A percentile compares a stretch with the other conserved stretches of the same genome.
Conservation (phyloP, 2,888 invertebrate species). For the Phyllotreta striolata region DNA sequence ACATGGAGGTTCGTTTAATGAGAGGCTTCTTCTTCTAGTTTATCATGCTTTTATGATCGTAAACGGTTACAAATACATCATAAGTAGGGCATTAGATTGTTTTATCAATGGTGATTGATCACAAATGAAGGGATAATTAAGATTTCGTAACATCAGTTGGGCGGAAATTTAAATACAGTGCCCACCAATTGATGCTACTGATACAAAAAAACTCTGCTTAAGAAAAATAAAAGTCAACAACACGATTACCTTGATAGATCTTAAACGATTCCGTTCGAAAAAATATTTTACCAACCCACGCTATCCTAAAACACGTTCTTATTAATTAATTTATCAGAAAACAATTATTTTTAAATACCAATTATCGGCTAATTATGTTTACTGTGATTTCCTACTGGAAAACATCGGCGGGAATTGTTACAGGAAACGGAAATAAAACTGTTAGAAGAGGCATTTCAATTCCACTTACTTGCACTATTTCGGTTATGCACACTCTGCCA, state of each 20-base stretch:
- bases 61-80: slow-evolving; percentile 32
- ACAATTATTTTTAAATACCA: neutral
- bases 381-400: too few relatives aligned
- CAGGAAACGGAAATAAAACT: slow-evolving; percentile 31
- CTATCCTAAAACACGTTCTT: slow-evolving; percentile 14
- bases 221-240: slow-evolving; percentile 25
- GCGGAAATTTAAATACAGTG: slow-evolving; percentile 43
- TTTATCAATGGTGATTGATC: slow-evolving; percentile 45
- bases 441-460: slow-evolving; percentile 26
- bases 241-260: slow-evolving; percentile 25
- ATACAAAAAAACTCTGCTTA: slow-evolving; percentile 33
- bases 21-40: slow-evolving; percentile 7
- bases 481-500: slow-evolving; percentile 36
- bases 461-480: slow-evolving; percentile 32
- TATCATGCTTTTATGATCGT: slow-evolving; percentile 27
- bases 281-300: slow-evolving; percentile 21
- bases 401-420: slow-evolving; percentile 6
- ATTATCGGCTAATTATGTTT: slow-evolving; percentile 1
- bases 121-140: slow-evolving; percentile 41
- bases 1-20: slow-evolving; percentile 7
- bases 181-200: slow-evolving; percentile 44
- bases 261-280: slow-evolving; percentile 8
- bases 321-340: slow-evolving; percentile 25
- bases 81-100: slow-evolving; percentile 36
- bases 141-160: slow-evolving; percentile 43